A percentile compares a stretch with the other conserved stretches of the same genome.
Conservation (phyloP, 2,888 invertebrate genomes). For the Platypus cylindrus region DNA sequence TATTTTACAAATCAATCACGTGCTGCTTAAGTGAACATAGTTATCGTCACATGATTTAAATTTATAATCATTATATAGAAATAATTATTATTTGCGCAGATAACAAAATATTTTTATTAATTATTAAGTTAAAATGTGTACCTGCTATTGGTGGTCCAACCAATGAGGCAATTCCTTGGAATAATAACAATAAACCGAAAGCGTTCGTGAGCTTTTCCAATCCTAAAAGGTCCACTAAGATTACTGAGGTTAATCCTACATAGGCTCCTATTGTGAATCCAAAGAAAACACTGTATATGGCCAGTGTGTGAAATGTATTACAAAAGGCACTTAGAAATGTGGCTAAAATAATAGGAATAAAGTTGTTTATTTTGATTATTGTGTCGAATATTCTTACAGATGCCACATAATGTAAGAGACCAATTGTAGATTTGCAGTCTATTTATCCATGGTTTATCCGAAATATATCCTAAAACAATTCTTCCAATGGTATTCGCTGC, state of each 20-base stretch:
- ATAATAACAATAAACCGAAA: conserved; percentile 81
- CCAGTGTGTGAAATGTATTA: conserved; percentile 56
- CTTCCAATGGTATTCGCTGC: conserved; percentile 82
- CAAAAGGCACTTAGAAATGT: conserved; percentile 72
- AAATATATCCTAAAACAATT: conserved; percentile 73
- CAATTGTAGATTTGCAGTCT: conserved; percentile 80
- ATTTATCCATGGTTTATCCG: conserved; percentile 85
- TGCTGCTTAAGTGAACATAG: no score
- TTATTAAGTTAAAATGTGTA: no score
- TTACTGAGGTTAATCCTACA: conserved; percentile 92
- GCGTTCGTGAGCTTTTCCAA: conserved; percentile 86
- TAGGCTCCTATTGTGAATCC: conserved; percentile 92
- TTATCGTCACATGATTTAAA: no score
- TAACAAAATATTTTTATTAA: no score
- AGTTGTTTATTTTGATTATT: background rate
- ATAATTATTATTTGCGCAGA: no score
- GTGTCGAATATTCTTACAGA: conserved; percentile 46
- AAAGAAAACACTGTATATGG: conserved; percentile 65
- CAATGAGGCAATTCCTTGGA: conserved; percentile 89
- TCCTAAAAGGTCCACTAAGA: conserved; percentile 88
- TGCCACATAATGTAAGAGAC: conserved; percentile 77
- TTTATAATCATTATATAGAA: no score
- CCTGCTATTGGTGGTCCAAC: conserved; percentile 90
- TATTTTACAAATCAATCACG: background rate
- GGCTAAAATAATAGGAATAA: conserved; percentile 37